A percentile compares a stretch with the other conserved stretches of the same genome.
Conservation (phyloP, 2,113 vertebrate species). For the Morone chrysops region DNA sequence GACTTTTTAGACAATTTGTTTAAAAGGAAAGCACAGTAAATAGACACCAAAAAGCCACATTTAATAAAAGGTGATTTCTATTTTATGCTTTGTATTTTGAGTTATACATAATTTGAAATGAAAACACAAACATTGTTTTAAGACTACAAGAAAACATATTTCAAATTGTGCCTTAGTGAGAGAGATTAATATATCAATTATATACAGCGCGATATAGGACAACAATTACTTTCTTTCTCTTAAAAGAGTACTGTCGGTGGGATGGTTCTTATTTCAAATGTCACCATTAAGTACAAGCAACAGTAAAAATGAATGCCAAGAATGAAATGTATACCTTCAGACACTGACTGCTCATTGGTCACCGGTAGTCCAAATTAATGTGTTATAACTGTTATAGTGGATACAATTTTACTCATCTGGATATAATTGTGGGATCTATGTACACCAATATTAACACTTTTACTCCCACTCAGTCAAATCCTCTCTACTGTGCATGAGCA, state of each 20-base stretch:
- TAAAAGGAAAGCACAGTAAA: conserved; percentile 48
- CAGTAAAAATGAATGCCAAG: conserved; percentile 44
- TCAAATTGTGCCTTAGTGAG: conserved; percentile 87
- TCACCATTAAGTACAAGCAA: conserved; percentile 61
- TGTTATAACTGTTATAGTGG: conserved; percentile 22
- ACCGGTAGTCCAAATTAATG: conserved; percentile 19
- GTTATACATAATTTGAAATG: conserved; percentile 91
- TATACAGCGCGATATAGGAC: conserved; percentile 86
- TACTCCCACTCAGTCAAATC: conserved; percentile 19
- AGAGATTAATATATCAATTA: conserved; percentile 89
- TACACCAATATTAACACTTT: conserved; percentile 54
- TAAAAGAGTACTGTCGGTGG: conserved; percentile 65
- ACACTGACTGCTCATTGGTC: conserved; percentile 30
- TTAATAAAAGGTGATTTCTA: conserved; percentile 78
- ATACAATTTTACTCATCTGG: conserved; percentile 42
- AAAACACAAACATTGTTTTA: conserved; percentile 87
- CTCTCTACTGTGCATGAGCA: conserved; percentile 29
- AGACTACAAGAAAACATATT: conserved; percentile 89
- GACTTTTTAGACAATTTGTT: not conserved
- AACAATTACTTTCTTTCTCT: conserved; percentile 75
- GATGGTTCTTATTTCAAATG: conserved; percentile 54
- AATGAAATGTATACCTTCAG: conserved; percentile 27
- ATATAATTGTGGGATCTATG: conserved; percentile 46
- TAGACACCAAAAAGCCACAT: conserved; percentile 62
- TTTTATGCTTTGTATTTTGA: conserved; percentile 78